phyloP scores from a whole-genome alignment of 2,888 invertebrate species.

The Ichneumoninae sp. region DNA sequence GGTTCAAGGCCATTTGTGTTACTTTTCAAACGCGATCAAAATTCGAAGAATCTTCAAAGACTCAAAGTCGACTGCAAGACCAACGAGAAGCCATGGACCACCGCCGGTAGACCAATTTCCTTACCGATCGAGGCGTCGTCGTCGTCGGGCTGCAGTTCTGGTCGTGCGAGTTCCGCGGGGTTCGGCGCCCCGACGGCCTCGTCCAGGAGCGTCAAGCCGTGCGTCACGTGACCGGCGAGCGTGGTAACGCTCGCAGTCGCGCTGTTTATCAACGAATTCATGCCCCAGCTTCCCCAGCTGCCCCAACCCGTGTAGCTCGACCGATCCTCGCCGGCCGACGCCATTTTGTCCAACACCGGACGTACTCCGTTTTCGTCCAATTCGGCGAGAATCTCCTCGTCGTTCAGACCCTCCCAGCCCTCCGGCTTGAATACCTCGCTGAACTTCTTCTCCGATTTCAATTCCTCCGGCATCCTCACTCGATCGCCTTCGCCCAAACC shows the following conservation, averaged over 20 bases:
- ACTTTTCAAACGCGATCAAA: background rate
- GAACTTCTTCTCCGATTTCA: constrained; percentile 80
- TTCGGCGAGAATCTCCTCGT: constrained; percentile 79
- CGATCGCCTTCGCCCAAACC: constrained; percentile 64
- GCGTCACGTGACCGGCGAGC: constrained; percentile 92
- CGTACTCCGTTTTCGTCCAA: constrained; percentile 77
- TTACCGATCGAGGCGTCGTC: constrained; percentile 64
- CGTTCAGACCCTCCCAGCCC: constrained; percentile 83
- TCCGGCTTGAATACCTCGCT: constrained; percentile 81
- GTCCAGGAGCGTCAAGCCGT: constrained; percentile 92
- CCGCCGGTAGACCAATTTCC: background rate
- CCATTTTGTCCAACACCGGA: constrained; percentile 80
- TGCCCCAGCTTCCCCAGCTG: constrained; percentile 91
- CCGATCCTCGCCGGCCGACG: constrained; percentile 66
- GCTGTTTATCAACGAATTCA: constrained; percentile 90
- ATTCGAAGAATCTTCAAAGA: background rate
- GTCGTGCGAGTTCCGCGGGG: constrained; percentile 90
- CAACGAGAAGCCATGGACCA: background rate
- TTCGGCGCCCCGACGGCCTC: constrained; percentile 93
- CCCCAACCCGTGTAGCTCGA: constrained; percentile 82
- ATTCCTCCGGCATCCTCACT: constrained; percentile 77
- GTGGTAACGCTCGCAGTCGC: constrained; percentile 91
- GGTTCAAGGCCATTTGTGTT: background rate
- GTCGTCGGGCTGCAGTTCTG: constrained; percentile 53
- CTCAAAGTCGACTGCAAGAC: background rate